Evolutionary conservation across 2,888 invertebrate species (phyloP), one percentile per base, ranked within the genome.

Genomic region (Amblyteles armatorius): DNA sequence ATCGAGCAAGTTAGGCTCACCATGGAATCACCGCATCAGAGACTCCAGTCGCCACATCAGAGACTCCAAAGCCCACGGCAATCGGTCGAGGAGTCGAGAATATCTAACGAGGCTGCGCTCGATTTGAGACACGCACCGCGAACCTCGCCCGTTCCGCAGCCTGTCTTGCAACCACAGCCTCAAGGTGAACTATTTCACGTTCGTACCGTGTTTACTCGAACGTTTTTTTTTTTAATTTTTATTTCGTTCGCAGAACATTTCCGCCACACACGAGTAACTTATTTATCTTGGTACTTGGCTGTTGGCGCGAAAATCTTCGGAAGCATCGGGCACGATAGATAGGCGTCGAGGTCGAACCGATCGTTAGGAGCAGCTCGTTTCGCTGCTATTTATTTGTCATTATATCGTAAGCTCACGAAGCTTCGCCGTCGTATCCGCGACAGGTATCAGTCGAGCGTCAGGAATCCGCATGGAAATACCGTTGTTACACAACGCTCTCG

Each of bases 21-120:
- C 6, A 93, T 93, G 92, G 93, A 93, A 88, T 93, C 93, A 44
- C 92, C 93, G 7, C 92, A 93, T 88, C 92, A 92, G 85, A 91
- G 92, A 86, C 87, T 92, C 74, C 92, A 93, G 78, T 93, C 92
- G 44, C 93, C 93, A 29, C 93, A 93, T 88, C 92, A 92, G 83
- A 91, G 92, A 87, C 88, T 93, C 72, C 93, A 93, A 79, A 93
- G 93, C 79, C 93, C 93, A 6, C 88, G 92, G 44, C 92, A 92
- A 73, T 87, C 89, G n/a, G 88, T 91, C 44, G 93, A 93, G 50
- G 92, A 93, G 68, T 73, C 89, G 71, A 89, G 90, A 88, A 88
- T 90, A 81, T 90, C 91, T 13, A 91, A 88, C 76, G 93, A 93
- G 82, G 92, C 93, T 50, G 93, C 93, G 22, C 84, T 93, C 80